phyloP scores from a whole-genome alignment of 2,797 vertebrate genomes.

The Fistularia commersonii region DNA sequence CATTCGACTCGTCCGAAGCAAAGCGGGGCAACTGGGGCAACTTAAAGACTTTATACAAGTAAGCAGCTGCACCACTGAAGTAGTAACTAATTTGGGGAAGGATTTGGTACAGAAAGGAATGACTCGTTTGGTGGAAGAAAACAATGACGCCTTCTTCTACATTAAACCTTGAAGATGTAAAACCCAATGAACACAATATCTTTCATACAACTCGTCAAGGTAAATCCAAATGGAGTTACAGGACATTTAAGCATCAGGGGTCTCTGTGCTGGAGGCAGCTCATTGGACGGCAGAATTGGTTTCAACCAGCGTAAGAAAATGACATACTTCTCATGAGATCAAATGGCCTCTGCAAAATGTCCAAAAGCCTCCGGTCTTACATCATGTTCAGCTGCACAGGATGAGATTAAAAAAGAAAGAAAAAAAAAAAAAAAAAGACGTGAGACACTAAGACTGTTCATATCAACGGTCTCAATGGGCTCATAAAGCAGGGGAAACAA shows the following conservation, averaged over 20 bases:
- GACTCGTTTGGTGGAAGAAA: too few relatives aligned
- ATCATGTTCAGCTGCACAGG: constrained; percentile 92
- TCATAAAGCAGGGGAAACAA: constrained; percentile 2
- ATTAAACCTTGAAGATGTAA: too few relatives aligned
- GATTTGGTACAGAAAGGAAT: too few relatives aligned
- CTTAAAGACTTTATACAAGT: too few relatives aligned
- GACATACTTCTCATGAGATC: constrained; percentile 33
- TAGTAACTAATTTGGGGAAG: too few relatives aligned
- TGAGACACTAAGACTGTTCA: constrained; percentile 12
- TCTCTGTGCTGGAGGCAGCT: constrained; percentile 23
- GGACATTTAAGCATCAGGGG: not conserved
- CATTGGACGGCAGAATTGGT: constrained; percentile 40
- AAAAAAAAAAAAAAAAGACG: constrained; percentile 1
- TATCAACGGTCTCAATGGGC: constrained; percentile 11
- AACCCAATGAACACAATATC: too few relatives aligned
- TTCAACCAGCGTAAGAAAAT: constrained; percentile 29
- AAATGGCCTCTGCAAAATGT: constrained; percentile 19
- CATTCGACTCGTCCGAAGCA: too few relatives aligned
- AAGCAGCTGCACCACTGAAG: too few relatives aligned
- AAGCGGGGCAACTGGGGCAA: too few relatives aligned
- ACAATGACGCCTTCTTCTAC: too few relatives aligned
- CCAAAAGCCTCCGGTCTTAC: constrained; percentile 60
- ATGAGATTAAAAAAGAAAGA: constrained; percentile 35
- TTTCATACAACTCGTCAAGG: too few relatives aligned
- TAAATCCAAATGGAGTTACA: not conserved